These are phyloP conservation scores for Chalcis sispes DNA, from an alignment of 2,888 invertebrate genomes.

Conservation along the genomic window DNA sequence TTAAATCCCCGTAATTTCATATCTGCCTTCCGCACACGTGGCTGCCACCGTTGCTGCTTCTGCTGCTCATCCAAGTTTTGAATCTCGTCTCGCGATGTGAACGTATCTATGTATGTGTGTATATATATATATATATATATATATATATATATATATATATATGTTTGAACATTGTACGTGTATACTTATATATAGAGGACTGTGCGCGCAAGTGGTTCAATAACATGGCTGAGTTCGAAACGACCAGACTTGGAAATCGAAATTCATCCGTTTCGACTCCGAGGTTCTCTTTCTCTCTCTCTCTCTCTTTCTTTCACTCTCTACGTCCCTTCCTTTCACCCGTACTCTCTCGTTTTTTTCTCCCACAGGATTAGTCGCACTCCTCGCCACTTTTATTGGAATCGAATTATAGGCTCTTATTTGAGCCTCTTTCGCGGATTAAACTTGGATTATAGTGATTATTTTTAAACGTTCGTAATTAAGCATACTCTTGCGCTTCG, in stretches of 20 bases:
- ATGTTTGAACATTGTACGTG: too few relatives aligned
- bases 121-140: background rate
- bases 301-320: too few relatives aligned
- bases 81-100: conserved; percentile 14
- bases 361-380: conserved; percentile 36
- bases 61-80: conserved; percentile 36
- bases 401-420: conserved; percentile 36
- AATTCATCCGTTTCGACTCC: conserved; percentile 31
- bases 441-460: too few relatives aligned
- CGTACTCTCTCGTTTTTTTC: background rate
- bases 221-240: too few relatives aligned
- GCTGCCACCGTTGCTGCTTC: conserved; percentile 64
- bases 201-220: too few relatives aligned
- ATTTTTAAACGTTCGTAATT: too few relatives aligned
- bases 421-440: conserved; percentile 29
- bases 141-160: background rate
- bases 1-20: conserved; percentile 75
- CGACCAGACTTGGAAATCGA: conserved; percentile 5
- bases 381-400: conserved; percentile 28
- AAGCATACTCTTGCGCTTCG: too few relatives aligned
- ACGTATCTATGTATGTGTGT: background rate
- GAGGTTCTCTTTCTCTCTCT: too few relatives aligned
- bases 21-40: conserved; percentile 74
- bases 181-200: too few relatives aligned
- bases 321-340: too few relatives aligned